Evolutionary conservation across 2,797 vertebrate species (phyloP), one percentile per base, ranked within the genome.

Genomic region (Ctenosaura bakeri): DNA sequence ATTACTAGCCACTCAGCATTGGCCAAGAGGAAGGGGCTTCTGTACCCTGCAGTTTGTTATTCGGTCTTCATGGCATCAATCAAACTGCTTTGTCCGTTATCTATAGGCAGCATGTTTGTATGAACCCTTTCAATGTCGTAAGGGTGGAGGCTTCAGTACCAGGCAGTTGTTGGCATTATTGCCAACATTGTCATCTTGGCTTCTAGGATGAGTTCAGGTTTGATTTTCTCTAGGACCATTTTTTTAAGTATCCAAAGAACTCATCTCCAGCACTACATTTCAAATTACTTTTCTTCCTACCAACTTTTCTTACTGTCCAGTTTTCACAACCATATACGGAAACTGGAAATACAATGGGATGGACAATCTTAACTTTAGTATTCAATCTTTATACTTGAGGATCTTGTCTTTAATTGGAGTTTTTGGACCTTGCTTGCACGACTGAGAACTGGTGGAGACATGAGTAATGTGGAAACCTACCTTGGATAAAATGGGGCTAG

Each of bases 111-210:
- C 92, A 8, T 0, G 94, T 93, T 96, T 82, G 93, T 89, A 69
- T 96, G 93, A 83, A 62, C 85, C 84, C 14, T 91, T 96, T 97
- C 97, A 97, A 96, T 95, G 88, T 76, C 76, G 7, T 71, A 64
- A 9, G 50, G 24, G 42, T 8, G 82, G 29, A n/a, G 2, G 6
- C 38, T 4, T 29, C 66, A 22, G 32, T 14, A 78, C 64, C 14
- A n/a, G 59, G 24, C 1, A 4, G 46, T 0, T 56, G 9, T 76
- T 46, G 83, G 69, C 78, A 46, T 46, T 46, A 46, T 4, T 46
- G 42, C 4, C 42, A 46, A 46, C 42, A 46, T 46, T 46, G 42
- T 46, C 42, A 46, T 46, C 42, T 46, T 46, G 42, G 42, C 42
- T 46, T 46, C 42, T 46, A 46, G 4, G 42, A 4, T 3, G 42